Evolutionary conservation across 2,797 vertebrate species (phyloP), one percentile per base, ranked within the genome.

Genomic region (Nannoperca australis): DNA sequence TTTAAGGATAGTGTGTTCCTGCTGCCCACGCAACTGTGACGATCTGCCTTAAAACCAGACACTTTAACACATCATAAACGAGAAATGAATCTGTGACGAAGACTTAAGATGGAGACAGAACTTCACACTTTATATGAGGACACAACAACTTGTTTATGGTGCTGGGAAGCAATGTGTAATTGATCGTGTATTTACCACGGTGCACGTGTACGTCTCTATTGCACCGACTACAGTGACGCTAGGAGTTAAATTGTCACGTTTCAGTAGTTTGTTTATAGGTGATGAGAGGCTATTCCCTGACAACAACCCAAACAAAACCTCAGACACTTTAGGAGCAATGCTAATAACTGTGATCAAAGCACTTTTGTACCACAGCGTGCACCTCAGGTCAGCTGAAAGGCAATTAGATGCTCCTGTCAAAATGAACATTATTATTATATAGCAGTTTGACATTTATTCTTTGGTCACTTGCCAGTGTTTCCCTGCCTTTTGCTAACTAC

Each of bases 331-430:
- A 15, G 32, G 70, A 38, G 55, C 34, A 30, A 68, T 3, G 51
- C 64, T 78, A 84, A 87, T 87, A 51, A 89, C 67, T 62, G 67
- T 74, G 76, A 80, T 89, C 27, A 17, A 76, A 79, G 79, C 64
- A 14, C 42, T 18, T 66, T 49, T 81, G 63, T 15, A 44, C 54
- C 76, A 55, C 79, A 65, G 45, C 80, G 74, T 44, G 63, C 38
- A 40, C 40, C 75, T 82, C 49, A 61, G 76, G 69, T 78, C 42
- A 40, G 30, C 58, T 59, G 62, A 79, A 59, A 81, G 67, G 58
- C 59, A 53, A 40, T 66, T 54, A 69, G 30, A 44, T 50, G 22
- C 12, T 49, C 11, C 62, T 27, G 58, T 71, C 61, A 79, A 66
- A 30, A 70, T 61, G 7, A 68, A 38, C 20, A 75, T 36, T 20